A percentile compares a stretch with the other conserved stretches of the same genome.
Conservation (phyloP, 2,888 invertebrate species). For the Meloe dianella region DNA sequence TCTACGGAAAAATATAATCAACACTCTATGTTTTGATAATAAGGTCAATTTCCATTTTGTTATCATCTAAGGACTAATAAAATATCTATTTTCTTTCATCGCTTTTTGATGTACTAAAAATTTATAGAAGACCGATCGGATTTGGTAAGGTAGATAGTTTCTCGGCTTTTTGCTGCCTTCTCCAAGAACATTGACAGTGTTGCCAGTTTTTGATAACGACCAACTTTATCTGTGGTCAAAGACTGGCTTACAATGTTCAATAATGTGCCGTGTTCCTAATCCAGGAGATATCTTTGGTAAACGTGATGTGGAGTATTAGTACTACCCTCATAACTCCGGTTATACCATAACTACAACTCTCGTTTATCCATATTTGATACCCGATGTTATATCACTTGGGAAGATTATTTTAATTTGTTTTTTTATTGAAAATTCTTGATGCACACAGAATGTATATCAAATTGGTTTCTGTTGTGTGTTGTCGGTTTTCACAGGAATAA, state of each 20-base stretch:
- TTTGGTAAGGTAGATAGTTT: not conserved
- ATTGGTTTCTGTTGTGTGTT: not conserved
- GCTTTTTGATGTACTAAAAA: not conserved
- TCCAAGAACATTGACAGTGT: conserved; percentile 37
- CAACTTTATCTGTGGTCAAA: conserved; percentile 43
- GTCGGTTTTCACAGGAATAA: not conserved
- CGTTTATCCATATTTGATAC: conserved; percentile 40
- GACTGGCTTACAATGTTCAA: conserved; percentile 47
- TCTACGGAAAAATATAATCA: not conserved
- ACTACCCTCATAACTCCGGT: conserved; percentile 42
- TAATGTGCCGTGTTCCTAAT: conserved; percentile 47
- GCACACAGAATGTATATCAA: not conserved
- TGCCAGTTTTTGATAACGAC: conserved; percentile 37
- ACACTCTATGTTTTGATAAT: not conserved
- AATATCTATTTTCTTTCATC: conserved; percentile 29
- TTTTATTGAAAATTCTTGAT: not conserved
- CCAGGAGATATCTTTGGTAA: conserved; percentile 40
- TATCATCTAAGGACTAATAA: conserved; percentile 18
- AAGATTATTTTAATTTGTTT: not conserved
- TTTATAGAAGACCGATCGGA: not conserved
- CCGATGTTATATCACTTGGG: not conserved
- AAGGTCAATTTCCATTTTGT: not conserved
- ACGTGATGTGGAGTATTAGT: conserved; percentile 39
- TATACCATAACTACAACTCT: conserved; percentile 27
- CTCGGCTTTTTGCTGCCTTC: conserved; percentile 9